Conservation (phyloP, 2,888 invertebrate genomes). For the Thecocarcelia acutangulata region DNA sequence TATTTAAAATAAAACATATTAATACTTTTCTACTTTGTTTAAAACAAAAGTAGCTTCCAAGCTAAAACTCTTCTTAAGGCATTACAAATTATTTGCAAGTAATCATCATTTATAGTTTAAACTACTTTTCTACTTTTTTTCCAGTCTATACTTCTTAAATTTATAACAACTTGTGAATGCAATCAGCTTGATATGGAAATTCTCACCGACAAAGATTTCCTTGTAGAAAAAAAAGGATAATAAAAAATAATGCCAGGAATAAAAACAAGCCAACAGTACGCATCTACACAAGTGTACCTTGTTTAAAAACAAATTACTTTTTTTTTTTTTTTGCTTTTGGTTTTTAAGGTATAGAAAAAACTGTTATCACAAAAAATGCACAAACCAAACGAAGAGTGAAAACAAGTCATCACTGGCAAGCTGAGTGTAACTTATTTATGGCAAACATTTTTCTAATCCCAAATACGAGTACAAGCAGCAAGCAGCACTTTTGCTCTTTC, state of each 20-base stretch:
- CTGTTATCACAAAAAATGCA: slow-evolving; percentile 14
- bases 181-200: slow-evolving; percentile 58
- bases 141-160: slow-evolving; percentile 11
- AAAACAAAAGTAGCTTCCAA: not conserved
- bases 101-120: slow-evolving; percentile 34
- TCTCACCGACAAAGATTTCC: slow-evolving; percentile 60
- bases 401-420: slow-evolving; percentile 53
- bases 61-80: not conserved
- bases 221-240: slow-evolving; percentile 1
- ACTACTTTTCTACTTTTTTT: slow-evolving; percentile 30
- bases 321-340: not conserved
- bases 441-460: slow-evolving; percentile 60
- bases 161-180: slow-evolving; percentile 55
- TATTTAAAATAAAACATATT: not conserved
- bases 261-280: slow-evolving; percentile 38
- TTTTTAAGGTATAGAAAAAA: not conserved
- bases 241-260: not conserved
- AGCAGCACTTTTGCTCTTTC: not conserved
- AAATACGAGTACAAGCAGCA: slow-evolving; percentile 40
- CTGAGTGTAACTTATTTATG: slow-evolving; percentile 56
- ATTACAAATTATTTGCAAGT: slow-evolving; percentile 22
- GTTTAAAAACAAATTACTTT: not conserved
- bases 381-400: slow-evolving; percentile 56
- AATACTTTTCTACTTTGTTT: not conserved
- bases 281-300: too few species aligned